A percentile compares a stretch with the other conserved stretches of the same genome.
These are phyloP conservation scores for Clistopyga incitator DNA, from an alignment of 2,888 invertebrate species.

Conservation along the genomic window DNA sequence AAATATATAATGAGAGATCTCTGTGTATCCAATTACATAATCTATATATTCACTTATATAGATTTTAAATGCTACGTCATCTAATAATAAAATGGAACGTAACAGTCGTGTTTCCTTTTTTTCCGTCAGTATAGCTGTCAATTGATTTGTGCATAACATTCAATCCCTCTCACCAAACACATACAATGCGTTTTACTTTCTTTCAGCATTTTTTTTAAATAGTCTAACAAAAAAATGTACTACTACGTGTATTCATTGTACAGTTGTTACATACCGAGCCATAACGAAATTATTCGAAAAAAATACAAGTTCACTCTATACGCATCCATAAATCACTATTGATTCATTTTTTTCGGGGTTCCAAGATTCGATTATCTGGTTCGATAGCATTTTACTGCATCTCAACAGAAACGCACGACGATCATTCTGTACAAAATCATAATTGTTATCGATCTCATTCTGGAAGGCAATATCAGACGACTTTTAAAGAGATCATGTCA, in stretches of 20 bases:
- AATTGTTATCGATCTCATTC: slow-evolving; percentile 22
- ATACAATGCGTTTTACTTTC: background rate
- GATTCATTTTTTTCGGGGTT: slow-evolving; percentile 5
- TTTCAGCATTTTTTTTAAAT: slow-evolving; percentile 12
- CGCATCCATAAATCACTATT: slow-evolving; percentile 18
- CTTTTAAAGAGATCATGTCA: background rate
- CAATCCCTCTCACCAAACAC: background rate
- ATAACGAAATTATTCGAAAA: slow-evolving; percentile 39
- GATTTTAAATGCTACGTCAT: slow-evolving; percentile 33
- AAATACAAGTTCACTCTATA: slow-evolving; percentile 31
- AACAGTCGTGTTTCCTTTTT: slow-evolving; percentile 27
- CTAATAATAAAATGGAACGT: slow-evolving; percentile 38
- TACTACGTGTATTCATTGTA: slow-evolving; percentile 30
- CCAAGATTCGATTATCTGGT: background rate
- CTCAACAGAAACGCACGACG: slow-evolving; percentile 30
- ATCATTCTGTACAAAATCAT: slow-evolving; percentile 48
- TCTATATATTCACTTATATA: slow-evolving; percentile 6
- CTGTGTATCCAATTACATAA: slow-evolving; percentile 24
- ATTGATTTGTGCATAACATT: slow-evolving; percentile 31
- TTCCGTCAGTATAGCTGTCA: slow-evolving; percentile 5
- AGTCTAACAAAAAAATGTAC: slow-evolving; percentile 13
- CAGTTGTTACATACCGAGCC: slow-evolving; percentile 40
- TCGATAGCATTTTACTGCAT: background rate
- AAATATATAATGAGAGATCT: slow-evolving; percentile 32
- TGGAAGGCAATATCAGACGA: slow-evolving; percentile 29